Base-by-base conservation (phyloP, 2,113 vertebrate genomes). In the Psophia crepitans region DNA sequence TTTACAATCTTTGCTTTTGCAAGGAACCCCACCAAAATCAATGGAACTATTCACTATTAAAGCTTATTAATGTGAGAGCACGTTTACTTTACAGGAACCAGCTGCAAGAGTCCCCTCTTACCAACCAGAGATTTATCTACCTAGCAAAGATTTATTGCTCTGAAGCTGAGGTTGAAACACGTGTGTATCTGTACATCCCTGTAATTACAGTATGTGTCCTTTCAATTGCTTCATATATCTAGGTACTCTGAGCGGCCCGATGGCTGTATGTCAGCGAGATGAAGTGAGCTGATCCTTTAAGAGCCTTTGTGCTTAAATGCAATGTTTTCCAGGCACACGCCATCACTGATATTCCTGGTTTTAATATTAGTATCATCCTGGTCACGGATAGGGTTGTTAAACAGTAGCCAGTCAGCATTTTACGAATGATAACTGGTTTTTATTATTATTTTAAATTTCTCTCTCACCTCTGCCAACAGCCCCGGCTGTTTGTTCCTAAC, bases 211-310 rank as follows among this genome's bases (percentile, higher is more conserved):
- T 79, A 64, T 79, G 74, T 94, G 89, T 96, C 91, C 94, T 96
- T 91, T 93, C 94, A 96, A 43, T 89, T 95, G 91, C 91, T 91
- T 94, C 96, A 94, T 94, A 68, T 81, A 89, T 96, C 91, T 91
- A 53, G 56, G 85, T 68, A 17, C 65, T 89, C 64, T 60, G 93
- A 94, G 48, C 66, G 84, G 69, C 74, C 81, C 48, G 69, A 94
- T 82, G 78, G 89, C 65, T 91, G 32, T 46, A 16, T 73, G 93
- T 92, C 73, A 91, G 69, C 1, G 12, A 46, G 74, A 73, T 87
- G 77, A 46, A 80, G 30, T 46, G 74, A 96, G 27, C 35, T 35
- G 91, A 84, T 94, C 70, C 81, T 91, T 77, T 82, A 78, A 91
- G 73, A 84, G 93, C 77, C 51, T 89, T 84, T 92, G 12, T 91